Evolutionary conservation across 1,140 invertebrate genomes (phyloP).

Genomic region (Agrilus planipennis): DNA sequence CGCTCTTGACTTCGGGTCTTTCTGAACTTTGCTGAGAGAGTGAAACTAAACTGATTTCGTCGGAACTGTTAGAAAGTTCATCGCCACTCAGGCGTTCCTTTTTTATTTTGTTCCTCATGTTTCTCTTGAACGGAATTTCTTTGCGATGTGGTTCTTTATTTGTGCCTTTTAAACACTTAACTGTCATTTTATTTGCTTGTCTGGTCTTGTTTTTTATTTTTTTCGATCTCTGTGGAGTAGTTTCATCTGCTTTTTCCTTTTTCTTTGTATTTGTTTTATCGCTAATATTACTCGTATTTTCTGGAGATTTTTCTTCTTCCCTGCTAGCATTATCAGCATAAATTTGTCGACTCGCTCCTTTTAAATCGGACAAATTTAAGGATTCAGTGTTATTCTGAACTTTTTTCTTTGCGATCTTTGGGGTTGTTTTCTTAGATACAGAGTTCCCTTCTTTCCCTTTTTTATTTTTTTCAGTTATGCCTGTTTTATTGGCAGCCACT

Average conservation of each 20-base stretch:
- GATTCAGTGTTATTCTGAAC: too few species aligned
- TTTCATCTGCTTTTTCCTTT: not conserved
- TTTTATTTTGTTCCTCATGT: constrained; percentile 4
- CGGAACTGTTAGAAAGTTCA: constrained; percentile 20
- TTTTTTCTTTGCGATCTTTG: constrained; percentile 4
- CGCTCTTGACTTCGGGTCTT: not conserved
- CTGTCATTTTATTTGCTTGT: constrained; percentile 6
- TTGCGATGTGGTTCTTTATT: constrained; percentile 4
- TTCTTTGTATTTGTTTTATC: not conserved
- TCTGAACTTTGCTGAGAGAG: constrained; percentile 14
- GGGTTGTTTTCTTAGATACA: not conserved
- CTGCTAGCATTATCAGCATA: too few species aligned
- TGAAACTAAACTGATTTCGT: constrained; percentile 32
- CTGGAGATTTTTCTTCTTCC: constrained; percentile 1
- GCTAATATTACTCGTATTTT: not conserved
- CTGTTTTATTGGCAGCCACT: too few species aligned
- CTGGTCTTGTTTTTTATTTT: constrained; percentile 4
- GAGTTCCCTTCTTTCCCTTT: not conserved
- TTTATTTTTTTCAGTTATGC: too few species aligned
- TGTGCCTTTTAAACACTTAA: constrained; percentile 1
- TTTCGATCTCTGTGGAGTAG: not conserved
- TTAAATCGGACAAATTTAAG: too few species aligned
- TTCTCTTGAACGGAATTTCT: constrained; percentile 1
- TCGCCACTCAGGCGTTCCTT: constrained; percentile 1
- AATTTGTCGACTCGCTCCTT: too few species aligned